Evolutionary conservation across 2,888 invertebrate genomes (phyloP).

Genomic region (Hanleya hanleyi): DNA sequence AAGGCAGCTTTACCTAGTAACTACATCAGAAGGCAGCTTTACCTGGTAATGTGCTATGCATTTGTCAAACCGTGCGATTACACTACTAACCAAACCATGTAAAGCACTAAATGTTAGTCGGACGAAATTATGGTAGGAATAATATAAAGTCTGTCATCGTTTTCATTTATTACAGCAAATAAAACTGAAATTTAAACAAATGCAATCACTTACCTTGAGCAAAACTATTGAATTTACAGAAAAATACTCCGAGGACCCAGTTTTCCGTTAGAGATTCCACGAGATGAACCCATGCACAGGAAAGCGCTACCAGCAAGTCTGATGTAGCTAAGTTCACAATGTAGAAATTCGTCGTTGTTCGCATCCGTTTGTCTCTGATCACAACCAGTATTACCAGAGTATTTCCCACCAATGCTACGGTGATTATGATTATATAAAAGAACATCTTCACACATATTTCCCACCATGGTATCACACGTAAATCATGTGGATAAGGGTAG

Average conservation of each 20-base stretch:
- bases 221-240: constrained; percentile 85
- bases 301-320: constrained; percentile 49
- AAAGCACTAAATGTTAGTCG: no score
- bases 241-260: constrained; percentile 82
- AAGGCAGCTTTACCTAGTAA: no score
- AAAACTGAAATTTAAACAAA: no score
- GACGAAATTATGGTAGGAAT: no score
- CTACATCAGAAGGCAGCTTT: no score
- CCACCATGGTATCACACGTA: constrained; percentile 16
- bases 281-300: constrained; percentile 85
- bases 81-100: no score
- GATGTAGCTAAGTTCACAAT: constrained; percentile 51
- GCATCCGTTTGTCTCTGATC: constrained; percentile 37
- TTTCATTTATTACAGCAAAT: no score
- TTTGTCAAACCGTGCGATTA: no score
- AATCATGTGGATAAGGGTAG: neutral
- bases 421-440: constrained; percentile 23
- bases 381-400: constrained; percentile 33
- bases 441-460: constrained; percentile 27
- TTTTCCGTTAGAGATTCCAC: constrained; percentile 85
- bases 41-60: no score
- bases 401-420: constrained; percentile 32
- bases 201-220: constrained; percentile 78
- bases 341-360: constrained; percentile 54
- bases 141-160: no score